Base-by-base conservation (phyloP, 2,888 invertebrate species). In the Empis stercorea region DNA sequence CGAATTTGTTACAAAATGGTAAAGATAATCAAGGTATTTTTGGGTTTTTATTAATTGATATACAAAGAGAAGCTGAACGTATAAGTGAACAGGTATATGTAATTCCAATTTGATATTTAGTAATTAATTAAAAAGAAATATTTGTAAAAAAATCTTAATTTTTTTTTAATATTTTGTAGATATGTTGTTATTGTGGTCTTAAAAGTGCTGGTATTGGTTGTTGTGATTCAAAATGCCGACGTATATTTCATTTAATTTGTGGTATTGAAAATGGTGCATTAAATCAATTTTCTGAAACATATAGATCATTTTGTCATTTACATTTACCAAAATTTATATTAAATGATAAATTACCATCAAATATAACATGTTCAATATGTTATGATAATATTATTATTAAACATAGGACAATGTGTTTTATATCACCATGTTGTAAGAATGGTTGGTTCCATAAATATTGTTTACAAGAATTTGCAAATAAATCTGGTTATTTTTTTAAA, bases 401-500 rank as follows among this genome's bases (percentile, higher is more conserved):
- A n/a, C n/a, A n/a, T n/a, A n/a, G 48, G 0, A 38, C 38, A 17
- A 17, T 38, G 17, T 16, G 17, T 84, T 3, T 10, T 17, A 17
- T 79, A 74, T 78, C 86, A 0, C 81, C 84, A 0, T 89, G 89
- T 64, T 89, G 89, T 55, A 77, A 76, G 23, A 81, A 80, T 52
- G 77, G 80, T 0, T 86, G 84, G 80, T 84, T 86, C 57, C 89
- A 89, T 57, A 73, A 82, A 40, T 59, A 57, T 14, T 89, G 89
- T 65, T 60, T 86, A 30, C 80, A 81, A 70, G 72, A 73, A 46
- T 77, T 84, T 68, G 85, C 88, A 0, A 61, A 78, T 7, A 81
- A 76, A 54, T 80, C 87, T 0, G 91, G 89, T 0, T 84, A 88
- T 56, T 87, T 84, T 61, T 78, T 88, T 54, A 88, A 86, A 59